phyloP scores from a whole-genome alignment of 2,888 invertebrate genomes.

The Strigamia crassipes region DNA sequence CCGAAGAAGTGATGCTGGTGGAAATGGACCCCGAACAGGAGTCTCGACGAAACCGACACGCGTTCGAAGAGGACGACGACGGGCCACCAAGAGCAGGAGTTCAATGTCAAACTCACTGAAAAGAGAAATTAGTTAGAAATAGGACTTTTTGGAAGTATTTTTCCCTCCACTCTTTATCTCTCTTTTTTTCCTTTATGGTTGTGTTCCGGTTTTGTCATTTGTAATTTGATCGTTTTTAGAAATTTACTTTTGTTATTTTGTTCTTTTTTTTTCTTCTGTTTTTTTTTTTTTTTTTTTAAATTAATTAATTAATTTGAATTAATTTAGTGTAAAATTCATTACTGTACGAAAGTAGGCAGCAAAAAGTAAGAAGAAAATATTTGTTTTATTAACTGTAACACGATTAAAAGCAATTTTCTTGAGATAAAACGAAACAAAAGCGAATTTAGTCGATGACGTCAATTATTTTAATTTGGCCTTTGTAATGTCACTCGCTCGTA shows the following conservation, averaged over 20 bases:
- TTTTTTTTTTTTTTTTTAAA: not conserved
- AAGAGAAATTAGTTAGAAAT: not conserved
- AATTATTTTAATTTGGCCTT: not conserved
- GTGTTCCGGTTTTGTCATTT: not conserved
- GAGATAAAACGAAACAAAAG: not conserved
- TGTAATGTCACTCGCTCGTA: not conserved
- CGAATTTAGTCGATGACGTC: not conserved
- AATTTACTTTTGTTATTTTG: too few species aligned
- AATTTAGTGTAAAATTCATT: not conserved
- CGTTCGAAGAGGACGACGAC: conserved; percentile 80
- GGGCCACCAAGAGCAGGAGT: conserved; percentile 70
- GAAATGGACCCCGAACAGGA: conserved; percentile 80
- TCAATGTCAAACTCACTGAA: conserved; percentile 78
- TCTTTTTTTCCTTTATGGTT: not conserved
- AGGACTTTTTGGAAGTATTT: not conserved
- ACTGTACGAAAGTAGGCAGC: not conserved
- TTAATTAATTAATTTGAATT: not conserved
- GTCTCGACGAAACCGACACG: conserved; percentile 66
- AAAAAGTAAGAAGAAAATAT: not conserved
- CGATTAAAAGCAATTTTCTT: not conserved
- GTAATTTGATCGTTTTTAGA: not conserved
- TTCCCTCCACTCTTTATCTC: conserved; percentile 4
- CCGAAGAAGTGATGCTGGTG: conserved; percentile 74
- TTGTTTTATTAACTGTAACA: too few species aligned
- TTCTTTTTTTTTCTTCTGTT: not conserved